These are phyloP conservation scores for Sphecodes monilicornis DNA, from an alignment of 2,888 invertebrate species.

Conservation along the genomic window DNA sequence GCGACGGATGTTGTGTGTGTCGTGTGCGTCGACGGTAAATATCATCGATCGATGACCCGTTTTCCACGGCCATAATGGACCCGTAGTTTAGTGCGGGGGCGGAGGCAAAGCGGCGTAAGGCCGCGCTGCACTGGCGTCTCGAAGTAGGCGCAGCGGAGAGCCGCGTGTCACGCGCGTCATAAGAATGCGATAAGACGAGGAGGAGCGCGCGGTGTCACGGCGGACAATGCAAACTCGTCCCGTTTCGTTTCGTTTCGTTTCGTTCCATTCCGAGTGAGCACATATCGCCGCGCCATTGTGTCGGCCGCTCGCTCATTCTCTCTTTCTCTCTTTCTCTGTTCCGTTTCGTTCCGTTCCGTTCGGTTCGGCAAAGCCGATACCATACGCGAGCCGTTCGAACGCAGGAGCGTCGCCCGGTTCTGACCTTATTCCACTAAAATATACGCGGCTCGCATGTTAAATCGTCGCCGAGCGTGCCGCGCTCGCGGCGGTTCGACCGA, in stretches of 20 bases:
- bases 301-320: constrained; percentile 51
- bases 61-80: constrained; percentile 66
- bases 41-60: constrained; percentile 58
- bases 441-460: constrained; percentile 74
- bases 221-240: constrained; percentile 65
- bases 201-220: constrained; percentile 60
- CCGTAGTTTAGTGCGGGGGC: background rate
- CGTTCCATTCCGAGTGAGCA: constrained; percentile 61
- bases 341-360: constrained; percentile 3
- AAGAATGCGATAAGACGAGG: constrained; percentile 80
- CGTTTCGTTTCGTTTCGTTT: constrained; percentile 59
- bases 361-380: constrained; percentile 72
- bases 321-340: constrained; percentile 33
- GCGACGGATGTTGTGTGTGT: background rate
- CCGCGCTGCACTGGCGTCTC: constrained; percentile 25
- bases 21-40: constrained; percentile 11
- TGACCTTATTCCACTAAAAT: constrained; percentile 82
- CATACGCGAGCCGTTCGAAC: constrained; percentile 67
- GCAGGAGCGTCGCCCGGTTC: constrained; percentile 69
- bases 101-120: constrained; percentile 7
- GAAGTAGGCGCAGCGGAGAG: constrained; percentile 60
- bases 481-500: constrained; percentile 28
- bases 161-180: constrained; percentile 78
- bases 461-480: constrained; percentile 24
- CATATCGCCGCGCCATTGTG: constrained; percentile 75